Conservation (phyloP, 2,797 vertebrate genomes). For the Pithecia hirsuta region DNA sequence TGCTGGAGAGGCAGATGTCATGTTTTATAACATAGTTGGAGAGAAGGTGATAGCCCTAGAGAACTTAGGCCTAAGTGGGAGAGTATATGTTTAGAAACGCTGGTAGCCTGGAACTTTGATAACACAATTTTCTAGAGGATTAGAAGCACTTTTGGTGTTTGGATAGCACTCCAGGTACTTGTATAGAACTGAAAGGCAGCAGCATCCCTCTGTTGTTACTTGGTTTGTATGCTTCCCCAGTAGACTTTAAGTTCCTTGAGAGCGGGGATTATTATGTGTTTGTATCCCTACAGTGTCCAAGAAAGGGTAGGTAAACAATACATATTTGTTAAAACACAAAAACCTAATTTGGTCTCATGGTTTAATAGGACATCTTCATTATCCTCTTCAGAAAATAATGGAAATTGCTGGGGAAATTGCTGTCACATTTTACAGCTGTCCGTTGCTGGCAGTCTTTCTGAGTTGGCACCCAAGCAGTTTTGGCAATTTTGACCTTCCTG, state of each 20-base stretch:
- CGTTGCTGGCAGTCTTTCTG: neutral
- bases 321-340: neutral
- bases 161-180: neutral
- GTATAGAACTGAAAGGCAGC: neutral
- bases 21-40: neutral
- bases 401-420: neutral
- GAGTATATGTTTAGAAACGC: neutral
- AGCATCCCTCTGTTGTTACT: neutral
- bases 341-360: neutral
- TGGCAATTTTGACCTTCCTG: conserved; percentile 11
- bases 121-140: neutral
- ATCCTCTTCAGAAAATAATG: conserved; percentile 5
- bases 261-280: neutral
- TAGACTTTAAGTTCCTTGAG: neutral
- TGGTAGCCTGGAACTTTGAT: neutral
- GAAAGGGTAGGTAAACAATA: neutral
- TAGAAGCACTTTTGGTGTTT: neutral
- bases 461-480: neutral
- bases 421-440: neutral
- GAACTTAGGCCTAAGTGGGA: neutral
- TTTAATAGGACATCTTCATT: neutral
- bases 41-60: neutral
- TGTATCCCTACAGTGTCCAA: neutral
- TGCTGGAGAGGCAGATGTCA: neutral
- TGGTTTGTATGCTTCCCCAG: neutral